Percentiles rank a stretch among this genome's conserved stretches.
phyloP scores from a whole-genome alignment of 2,113 vertebrate genomes.

The Grantiella picta region DNA sequence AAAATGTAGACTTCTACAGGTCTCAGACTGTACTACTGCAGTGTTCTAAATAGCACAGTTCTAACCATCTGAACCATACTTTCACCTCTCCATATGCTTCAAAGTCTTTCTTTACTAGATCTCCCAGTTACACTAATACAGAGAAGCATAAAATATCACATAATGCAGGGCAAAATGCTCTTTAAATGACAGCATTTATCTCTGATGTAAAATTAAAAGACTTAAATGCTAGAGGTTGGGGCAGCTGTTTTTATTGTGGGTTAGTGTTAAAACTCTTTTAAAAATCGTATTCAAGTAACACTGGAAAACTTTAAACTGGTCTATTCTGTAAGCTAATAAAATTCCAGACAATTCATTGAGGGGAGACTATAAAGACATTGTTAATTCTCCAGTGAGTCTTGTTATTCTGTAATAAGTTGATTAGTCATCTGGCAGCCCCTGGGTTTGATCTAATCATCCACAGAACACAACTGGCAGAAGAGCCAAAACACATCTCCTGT shows the following conservation, averaged over 20 bases:
- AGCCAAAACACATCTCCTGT: constrained; percentile 15
- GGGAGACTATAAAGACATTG: constrained; percentile 8
- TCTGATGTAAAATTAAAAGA: background rate
- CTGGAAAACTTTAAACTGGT: constrained; percentile 27
- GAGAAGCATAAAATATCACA: background rate
- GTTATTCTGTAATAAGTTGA: constrained; percentile 32
- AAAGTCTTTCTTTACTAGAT: background rate
- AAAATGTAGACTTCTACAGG: background rate
- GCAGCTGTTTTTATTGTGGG: background rate
- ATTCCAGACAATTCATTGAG: constrained; percentile 36
- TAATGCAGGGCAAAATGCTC: background rate
- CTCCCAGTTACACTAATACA: background rate
- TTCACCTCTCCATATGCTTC: background rate
- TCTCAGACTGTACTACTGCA: background rate
- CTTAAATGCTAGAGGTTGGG: background rate
- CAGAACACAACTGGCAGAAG: constrained; percentile 25
- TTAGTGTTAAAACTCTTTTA: background rate
- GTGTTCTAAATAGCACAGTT: background rate
- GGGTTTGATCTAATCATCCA: constrained; percentile 26
- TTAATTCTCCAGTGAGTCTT: constrained; percentile 23
- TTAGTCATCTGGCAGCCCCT: constrained; percentile 51
- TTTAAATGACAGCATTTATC: background rate
- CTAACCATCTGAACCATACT: background rate
- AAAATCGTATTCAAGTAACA: background rate
- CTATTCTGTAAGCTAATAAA: constrained; percentile 5